Evolutionary conservation across 92 coral and sea anemone genomes (phyloP), one percentile per base, ranked within the genome.

Genomic region (Anthopleura xanthogrammica): DNA sequence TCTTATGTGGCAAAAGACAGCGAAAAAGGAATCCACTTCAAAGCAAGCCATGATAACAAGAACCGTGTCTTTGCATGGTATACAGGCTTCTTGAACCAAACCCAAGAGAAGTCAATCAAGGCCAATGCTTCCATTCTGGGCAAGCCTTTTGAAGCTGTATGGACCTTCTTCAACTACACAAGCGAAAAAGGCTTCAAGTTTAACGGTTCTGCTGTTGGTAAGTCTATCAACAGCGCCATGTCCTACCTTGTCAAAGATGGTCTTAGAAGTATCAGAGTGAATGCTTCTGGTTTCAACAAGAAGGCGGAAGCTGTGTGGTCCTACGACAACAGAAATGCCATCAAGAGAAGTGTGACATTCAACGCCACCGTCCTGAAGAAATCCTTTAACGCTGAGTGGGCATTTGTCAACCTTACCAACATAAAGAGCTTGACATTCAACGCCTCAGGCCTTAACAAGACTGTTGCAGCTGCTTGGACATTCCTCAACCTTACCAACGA

Each of bases 11-110:
- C 91, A 58, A 85, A 80, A 40, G 92, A 81, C 16, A 72, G 72
- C 20, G 99, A 97, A 79, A 92, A 89, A 43, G 99, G 98, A 29
- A 85, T 92, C 77, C 94, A 90, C 79, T 85, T 97, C 86, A 90
- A 80, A 65, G 98, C 88, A n/a, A 93, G 93, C 60, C 98, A 93
- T 77, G 98, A 93, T 78, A 93, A 91, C 92, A 92, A 85, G 79
- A 93, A 89, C 76, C 95, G 95, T 71, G 91, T 87, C 39, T 79
- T 93, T 60, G 75, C 87, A 52, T 97, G 95, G 94, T 94, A 87
- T 89, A 90, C 93, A 0, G 95, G 93, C 62, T 90, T 90, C 81
- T 85, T 87, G 66, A 93, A 94, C 86, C 77, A 84, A 58, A 89
- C 91, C 41, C 88, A 87, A 11, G 97, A 90, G 87, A 90, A 90